phyloP scores from a whole-genome alignment of 2,797 vertebrate genomes.

The Rachycentron canadum region DNA sequence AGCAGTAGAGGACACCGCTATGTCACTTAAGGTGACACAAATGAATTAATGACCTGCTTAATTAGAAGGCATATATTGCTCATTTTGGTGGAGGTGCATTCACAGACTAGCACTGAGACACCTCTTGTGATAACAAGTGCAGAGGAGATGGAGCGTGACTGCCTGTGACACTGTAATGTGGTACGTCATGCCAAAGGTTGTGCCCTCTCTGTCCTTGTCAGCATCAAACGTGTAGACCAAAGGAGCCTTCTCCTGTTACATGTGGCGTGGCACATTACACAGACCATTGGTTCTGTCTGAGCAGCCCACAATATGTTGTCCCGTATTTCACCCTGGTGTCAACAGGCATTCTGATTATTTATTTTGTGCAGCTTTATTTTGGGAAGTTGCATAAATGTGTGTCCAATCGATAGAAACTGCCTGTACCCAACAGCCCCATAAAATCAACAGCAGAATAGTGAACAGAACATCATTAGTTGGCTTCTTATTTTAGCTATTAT shows the following conservation, averaged over 20 bases:
- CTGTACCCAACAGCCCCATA: neutral
- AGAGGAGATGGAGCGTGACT: constrained; percentile 67
- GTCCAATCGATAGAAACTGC: neutral
- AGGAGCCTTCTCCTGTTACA: constrained; percentile 40
- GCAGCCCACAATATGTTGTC: constrained; percentile 25
- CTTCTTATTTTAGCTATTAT: too few species aligned
- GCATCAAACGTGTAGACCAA: constrained; percentile 33
- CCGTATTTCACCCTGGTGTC: constrained; percentile 26
- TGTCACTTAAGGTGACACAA: constrained; percentile 58
- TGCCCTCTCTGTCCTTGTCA: constrained; percentile 54
- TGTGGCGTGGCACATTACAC: constrained; percentile 50
- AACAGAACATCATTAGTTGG: too few species aligned
- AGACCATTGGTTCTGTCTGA: constrained; percentile 45
- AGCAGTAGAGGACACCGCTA: constrained; percentile 53
- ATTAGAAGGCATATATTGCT: constrained; percentile 52
- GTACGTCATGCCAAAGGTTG: constrained; percentile 55
- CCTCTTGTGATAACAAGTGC: constrained; percentile 56
- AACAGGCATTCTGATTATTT: neutral
- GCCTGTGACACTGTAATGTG: constrained; percentile 50
- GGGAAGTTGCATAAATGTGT: neutral
- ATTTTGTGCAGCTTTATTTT: neutral
- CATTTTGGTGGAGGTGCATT: constrained; percentile 29
- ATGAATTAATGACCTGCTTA: constrained; percentile 69
- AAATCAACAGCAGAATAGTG: neutral
- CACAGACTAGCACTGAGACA: constrained; percentile 56